Percentiles rank a stretch among this genome's conserved stretches.
Evolutionary conservation across 2,888 invertebrate species (phyloP).

Genomic region (Orthonevra nobilis): DNA sequence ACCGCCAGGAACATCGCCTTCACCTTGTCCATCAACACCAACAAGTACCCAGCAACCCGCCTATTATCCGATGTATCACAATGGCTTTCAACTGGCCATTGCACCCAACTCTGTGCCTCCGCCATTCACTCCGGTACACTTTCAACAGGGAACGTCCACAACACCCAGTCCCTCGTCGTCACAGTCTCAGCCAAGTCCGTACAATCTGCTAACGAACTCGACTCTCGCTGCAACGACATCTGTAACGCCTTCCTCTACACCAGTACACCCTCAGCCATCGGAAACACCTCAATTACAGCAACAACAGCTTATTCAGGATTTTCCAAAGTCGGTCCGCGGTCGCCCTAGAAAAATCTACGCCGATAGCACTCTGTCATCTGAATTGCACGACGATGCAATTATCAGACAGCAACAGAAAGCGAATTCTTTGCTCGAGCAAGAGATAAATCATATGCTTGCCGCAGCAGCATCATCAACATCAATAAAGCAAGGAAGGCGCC

Average conservation of each 20-base stretch:
- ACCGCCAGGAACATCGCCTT: constrained; percentile 72
- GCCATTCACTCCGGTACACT: constrained; percentile 79
- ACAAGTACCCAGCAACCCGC: constrained; percentile 62
- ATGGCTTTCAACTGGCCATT: constrained; percentile 79
- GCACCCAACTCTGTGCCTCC: constrained; percentile 79
- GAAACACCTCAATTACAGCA: constrained; percentile 65
- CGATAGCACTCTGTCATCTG: constrained; percentile 66
- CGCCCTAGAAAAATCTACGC: constrained; percentile 77
- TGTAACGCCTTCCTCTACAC: constrained; percentile 56
- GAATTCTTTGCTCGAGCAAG: constrained; percentile 78
- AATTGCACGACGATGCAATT: constrained; percentile 73
- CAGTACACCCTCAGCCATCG: constrained; percentile 31
- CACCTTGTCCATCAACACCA: constrained; percentile 65
- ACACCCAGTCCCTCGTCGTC: constrained; percentile 58
- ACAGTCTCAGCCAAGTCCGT: constrained; percentile 67
- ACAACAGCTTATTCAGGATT: constrained; percentile 76
- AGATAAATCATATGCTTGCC: constrained; percentile 79
- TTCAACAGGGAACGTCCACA: constrained; percentile 73
- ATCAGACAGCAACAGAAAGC: constrained; percentile 78
- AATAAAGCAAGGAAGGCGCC: constrained; percentile 73
- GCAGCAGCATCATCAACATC: constrained; percentile 72
- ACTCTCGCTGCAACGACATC: constrained; percentile 70
- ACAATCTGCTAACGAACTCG: constrained; percentile 71
- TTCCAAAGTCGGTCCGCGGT: constrained; percentile 79
- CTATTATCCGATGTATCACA: constrained; percentile 80